Evolutionary conservation across 2,888 invertebrate species (phyloP), one percentile per base, ranked within the genome.

Genomic region (Adelphocoris suturalis): DNA sequence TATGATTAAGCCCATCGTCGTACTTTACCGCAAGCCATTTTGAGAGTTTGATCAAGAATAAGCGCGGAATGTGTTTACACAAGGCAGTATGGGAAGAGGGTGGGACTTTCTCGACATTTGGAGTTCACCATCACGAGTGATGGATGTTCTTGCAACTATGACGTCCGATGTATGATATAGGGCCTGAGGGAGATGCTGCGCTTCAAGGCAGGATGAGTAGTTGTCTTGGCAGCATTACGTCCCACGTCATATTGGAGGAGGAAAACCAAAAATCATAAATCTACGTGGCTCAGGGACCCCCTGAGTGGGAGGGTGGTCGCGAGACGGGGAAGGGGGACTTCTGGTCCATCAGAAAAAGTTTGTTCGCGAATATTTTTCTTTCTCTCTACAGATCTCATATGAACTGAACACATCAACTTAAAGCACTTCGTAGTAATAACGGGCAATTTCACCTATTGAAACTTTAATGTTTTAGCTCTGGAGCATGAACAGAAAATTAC

Each of bases 131-230:
- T 80, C 78, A 47, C 47, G 78, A 14, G 78, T 80, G 78, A 80
- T 80, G 78, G 78, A 80, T 80, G 78, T 80, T 80, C 78, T 37
- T 46, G 78, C 16, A 46, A 80, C 78, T 80, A 80, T 80, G 78
- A 80, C 78, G 78, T 80, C 47, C 78, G 47, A 80, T 80, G 78
- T 80, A 46, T 47, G 78, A 80, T 46, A 47, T 47, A 80, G 78
- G 19, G 78, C 46, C n/a, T 46, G 5, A 19, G 78, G 78, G 78
- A 28, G 78, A 80, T 46, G 16, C 13, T 19, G 47, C 9, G 37
- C 78, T 46, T 80, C 78, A 46, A 80, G 78, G 46, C n/a, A 9
- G 78, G 47, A 80, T 37, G 78, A 80, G 78, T 47, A 47, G 78
- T 78, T 47, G 37, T 80, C 78, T 80, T 80, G 78, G 78, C 16